These are phyloP conservation scores for Pasiphila rectangulata DNA, from an alignment of 2,888 invertebrate genomes.

Conservation along the genomic window DNA sequence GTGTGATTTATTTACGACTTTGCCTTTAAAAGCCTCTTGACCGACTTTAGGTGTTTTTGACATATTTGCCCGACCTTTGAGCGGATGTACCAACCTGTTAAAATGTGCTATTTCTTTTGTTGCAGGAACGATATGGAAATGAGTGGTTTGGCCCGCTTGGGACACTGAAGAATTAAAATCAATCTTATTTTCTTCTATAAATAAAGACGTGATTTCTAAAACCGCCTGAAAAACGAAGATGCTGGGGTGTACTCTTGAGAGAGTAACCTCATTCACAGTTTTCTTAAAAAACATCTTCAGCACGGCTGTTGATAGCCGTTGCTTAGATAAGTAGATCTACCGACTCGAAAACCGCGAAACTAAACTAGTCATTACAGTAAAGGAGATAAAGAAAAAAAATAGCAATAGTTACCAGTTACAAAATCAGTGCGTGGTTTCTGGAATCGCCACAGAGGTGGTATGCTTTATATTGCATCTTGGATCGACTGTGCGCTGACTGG, in stretches of 20 bases:
- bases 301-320: conserved; percentile 77
- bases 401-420: conserved; percentile 68
- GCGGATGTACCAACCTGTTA: conserved; percentile 50
- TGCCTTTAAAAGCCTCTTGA: conserved; percentile 66
- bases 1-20: conserved; percentile 80
- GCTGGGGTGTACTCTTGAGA: conserved; percentile 75
- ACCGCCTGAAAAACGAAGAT: conserved; percentile 66
- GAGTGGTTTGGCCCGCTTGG: conserved; percentile 45
- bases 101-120: conserved; percentile 62
- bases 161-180: conserved; percentile 30
- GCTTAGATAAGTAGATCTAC: conserved; percentile 73
- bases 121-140: conserved; percentile 74
- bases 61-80: conserved; percentile 45
- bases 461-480: conserved; percentile 79
- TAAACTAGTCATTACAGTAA: conserved; percentile 63
- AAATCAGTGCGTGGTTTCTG: conserved; percentile 48
- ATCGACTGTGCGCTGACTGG: conserved; percentile 81
- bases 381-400: conserved; percentile 47
- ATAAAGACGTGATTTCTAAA: conserved; percentile 50
- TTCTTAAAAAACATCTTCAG: conserved; percentile 59
- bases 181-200: conserved; percentile 30
- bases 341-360: conserved; percentile 43
- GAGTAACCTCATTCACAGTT: conserved; percentile 63
- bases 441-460: conserved; percentile 75
- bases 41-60: conserved; percentile 66